A percentile compares a stretch with the other conserved stretches of the same genome.
phyloP scores from a whole-genome alignment of 2,888 invertebrate species.

The Carabus problematicus region DNA sequence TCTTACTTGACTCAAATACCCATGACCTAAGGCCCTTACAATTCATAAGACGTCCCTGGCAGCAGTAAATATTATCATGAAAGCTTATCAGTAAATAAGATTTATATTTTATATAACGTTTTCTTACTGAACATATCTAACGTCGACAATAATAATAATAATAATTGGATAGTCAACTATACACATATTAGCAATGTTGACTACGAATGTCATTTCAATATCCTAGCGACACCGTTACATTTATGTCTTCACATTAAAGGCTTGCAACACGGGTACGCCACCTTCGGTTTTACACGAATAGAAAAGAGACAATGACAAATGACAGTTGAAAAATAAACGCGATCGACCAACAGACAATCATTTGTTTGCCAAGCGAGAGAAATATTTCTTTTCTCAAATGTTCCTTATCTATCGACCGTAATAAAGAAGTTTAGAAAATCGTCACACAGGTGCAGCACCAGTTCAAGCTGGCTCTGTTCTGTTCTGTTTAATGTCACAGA shows the following conservation, averaged over 20 bases:
- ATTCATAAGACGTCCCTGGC: no score
- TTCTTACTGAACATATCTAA: no score
- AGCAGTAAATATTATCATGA: no score
- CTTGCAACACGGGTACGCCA: neutral
- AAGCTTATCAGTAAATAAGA: no score
- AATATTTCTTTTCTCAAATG: slow-evolving; percentile 36
- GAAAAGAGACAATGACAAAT: slow-evolving; percentile 31
- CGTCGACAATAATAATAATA: no score
- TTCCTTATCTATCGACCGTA: slow-evolving; percentile 21
- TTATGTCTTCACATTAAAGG: neutral
- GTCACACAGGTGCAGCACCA: slow-evolving; percentile 37
- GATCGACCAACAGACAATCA: slow-evolving; percentile 27
- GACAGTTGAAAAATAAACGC: slow-evolving; percentile 36
- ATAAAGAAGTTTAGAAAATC: slow-evolving; percentile 41
- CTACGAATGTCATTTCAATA: slow-evolving; percentile 5
- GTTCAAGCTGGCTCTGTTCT: slow-evolving; percentile 1
- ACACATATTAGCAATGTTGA: no score
- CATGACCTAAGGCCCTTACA: no score
- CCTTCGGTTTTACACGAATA: neutral
- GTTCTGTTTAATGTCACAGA: slow-evolving; percentile 8
- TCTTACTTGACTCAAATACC: no score
- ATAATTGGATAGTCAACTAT: no score
- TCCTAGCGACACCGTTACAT: slow-evolving; percentile 9
- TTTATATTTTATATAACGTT: no score
- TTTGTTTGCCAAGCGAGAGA: slow-evolving; percentile 32